phyloP scores from a whole-genome alignment of 2,113 vertebrate species.

The Kobus ellipsiprymnus region DNA sequence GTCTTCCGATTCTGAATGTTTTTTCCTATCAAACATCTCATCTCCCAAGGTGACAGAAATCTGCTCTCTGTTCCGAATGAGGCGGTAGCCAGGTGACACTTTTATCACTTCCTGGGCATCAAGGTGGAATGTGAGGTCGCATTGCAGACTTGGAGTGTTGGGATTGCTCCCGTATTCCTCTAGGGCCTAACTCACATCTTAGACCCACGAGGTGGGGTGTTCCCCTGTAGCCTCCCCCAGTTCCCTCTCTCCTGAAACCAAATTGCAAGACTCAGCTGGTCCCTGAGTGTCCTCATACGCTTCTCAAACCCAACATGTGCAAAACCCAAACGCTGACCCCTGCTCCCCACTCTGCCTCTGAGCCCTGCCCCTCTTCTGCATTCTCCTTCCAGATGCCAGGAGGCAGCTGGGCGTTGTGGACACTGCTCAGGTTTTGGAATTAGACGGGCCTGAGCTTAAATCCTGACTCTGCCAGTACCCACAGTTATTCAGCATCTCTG shows the following conservation, averaged over 20 bases:
- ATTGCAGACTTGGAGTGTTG: background rate
- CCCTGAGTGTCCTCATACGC: background rate
- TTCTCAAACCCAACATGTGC: background rate
- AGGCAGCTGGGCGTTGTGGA: background rate
- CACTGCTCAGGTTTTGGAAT: background rate
- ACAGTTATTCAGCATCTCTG: background rate
- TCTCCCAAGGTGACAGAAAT: conserved; percentile 71
- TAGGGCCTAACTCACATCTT: background rate
- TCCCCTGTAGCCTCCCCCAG: background rate
- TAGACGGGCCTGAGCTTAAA: background rate
- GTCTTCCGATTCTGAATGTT: background rate
- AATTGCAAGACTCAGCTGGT: background rate
- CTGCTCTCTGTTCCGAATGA: conserved; percentile 57
- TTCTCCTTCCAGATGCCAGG: background rate
- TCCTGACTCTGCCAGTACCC: background rate
- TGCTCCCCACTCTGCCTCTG: rapidly evolving
- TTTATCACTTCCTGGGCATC: conserved; percentile 57
- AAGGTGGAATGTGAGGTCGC: background rate
- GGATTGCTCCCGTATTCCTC: background rate
- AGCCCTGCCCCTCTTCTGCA: background rate
- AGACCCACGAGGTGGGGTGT: background rate
- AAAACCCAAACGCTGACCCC: rapidly evolving
- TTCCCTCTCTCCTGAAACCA: background rate
- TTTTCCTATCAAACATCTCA: conserved; percentile 57
- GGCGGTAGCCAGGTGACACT: conserved; percentile 67